Conservation (phyloP, 2,113 vertebrate genomes). For the Cyanistes caeruleus region DNA sequence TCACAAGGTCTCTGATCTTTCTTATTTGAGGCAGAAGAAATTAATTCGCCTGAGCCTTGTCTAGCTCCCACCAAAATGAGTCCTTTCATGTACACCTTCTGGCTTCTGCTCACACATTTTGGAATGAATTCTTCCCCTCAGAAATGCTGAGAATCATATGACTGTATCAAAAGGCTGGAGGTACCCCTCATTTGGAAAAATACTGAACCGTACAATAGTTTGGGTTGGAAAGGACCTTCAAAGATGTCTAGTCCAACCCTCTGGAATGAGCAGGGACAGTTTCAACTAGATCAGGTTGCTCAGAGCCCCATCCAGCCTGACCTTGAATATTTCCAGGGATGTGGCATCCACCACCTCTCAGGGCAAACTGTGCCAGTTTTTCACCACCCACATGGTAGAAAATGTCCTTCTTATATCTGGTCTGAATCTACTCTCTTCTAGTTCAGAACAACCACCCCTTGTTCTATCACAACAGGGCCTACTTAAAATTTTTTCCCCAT, state of each 20-base stretch:
- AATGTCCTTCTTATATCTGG: not conserved
- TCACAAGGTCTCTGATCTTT: not conserved
- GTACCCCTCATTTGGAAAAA: not conserved
- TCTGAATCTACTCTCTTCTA: not conserved
- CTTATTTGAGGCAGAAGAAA: not conserved
- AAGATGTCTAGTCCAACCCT: not conserved
- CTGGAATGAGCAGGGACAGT: not conserved
- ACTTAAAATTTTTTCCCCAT: not conserved
- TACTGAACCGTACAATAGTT: not conserved
- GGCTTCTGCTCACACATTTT: not conserved
- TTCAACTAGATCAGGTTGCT: not conserved
- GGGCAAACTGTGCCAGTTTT: not conserved
- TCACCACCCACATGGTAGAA: not conserved
- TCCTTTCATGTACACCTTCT: not conserved
- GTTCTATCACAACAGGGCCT: rapidly evolving
- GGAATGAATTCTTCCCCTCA: not conserved
- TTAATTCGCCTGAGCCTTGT: not conserved
- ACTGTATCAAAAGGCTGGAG: not conserved
- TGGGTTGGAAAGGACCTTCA: not conserved
- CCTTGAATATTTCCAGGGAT: not conserved
- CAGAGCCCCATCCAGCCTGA: not conserved
- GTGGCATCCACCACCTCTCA: not conserved
- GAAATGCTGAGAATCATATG: not conserved
- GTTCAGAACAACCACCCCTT: not conserved
- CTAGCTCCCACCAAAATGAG: not conserved